Percentiles rank a stretch among this genome's conserved stretches.
These are phyloP conservation scores for Apodemus speciosus DNA, from an alignment of 2,113 vertebrate species.

Conservation along the genomic window DNA sequence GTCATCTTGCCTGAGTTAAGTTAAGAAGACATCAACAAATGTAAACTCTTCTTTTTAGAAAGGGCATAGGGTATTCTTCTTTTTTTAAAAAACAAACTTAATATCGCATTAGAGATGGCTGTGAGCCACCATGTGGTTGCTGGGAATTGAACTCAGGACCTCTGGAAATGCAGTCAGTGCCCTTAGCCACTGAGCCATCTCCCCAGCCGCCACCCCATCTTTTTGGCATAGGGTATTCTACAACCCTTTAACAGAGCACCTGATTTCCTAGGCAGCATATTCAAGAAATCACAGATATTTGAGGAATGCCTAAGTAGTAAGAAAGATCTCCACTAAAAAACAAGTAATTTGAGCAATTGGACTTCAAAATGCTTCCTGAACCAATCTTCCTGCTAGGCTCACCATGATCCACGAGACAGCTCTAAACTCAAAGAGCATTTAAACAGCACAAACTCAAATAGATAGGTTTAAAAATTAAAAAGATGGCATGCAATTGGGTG, in stretches of 20 bases:
- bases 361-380: conserved; percentile 15
- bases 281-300: not conserved
- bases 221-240: not conserved
- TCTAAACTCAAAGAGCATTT: not conserved
- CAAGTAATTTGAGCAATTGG: not conserved
- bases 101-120: no score
- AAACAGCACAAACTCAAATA: not conserved
- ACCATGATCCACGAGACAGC: not conserved
- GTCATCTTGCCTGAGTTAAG: not conserved
- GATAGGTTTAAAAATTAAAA: not conserved
- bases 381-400: not conserved
- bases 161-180: no score
- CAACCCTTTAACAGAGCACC: not conserved
- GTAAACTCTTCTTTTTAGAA: not conserved
- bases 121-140: no score
- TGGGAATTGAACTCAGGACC: no score
- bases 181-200: no score
- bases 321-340: not conserved
- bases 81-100: no score
- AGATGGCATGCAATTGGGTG: not conserved
- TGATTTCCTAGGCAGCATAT: not conserved
- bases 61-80: not conserved
- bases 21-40: not conserved
- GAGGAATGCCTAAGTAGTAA: not conserved
- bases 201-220: no score